Evolutionary conservation across 2,113 vertebrate species (phyloP).

Genomic region (Macrotus californicus): DNA sequence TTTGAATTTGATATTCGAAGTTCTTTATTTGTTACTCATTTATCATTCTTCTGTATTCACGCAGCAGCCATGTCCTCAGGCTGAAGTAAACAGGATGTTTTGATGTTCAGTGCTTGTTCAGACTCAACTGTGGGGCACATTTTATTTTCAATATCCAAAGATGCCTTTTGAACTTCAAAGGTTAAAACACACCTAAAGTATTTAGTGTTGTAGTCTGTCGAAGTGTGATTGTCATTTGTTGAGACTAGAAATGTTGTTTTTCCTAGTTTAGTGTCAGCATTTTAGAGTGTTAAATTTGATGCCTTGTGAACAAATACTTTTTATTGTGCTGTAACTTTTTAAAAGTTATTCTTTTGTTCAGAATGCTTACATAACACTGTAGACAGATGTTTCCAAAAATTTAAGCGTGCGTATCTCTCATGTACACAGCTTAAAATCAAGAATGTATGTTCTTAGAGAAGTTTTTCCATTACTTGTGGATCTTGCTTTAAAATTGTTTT

Average conservation of each 20-base stretch:
- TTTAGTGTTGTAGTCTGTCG: conserved; percentile 13
- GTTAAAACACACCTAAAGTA: background rate
- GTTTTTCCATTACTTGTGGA: conserved; percentile 42
- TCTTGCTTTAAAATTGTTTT: conserved; percentile 66
- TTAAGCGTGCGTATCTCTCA: conserved; percentile 57
- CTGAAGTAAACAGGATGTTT: conserved; percentile 39
- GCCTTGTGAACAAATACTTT: conserved; percentile 68
- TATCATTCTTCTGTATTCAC: conserved; percentile 14
- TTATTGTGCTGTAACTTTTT: conserved; percentile 75
- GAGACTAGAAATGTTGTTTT: conserved; percentile 33
- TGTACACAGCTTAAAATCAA: conserved; percentile 69
- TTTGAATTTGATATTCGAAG: conserved; percentile 41
- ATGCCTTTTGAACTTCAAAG: conserved; percentile 58
- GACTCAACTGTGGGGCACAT: background rate
- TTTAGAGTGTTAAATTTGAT: conserved; percentile 59
- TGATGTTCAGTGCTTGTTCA: conserved; percentile 5
- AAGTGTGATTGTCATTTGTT: conserved; percentile 38
- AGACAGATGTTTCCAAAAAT: conserved; percentile 59
- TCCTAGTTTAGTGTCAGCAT: conserved; percentile 43
- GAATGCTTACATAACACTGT: conserved; percentile 57
- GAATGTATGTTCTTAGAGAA: conserved; percentile 47
- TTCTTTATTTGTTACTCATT: conserved; percentile 38
- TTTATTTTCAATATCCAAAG: conserved; percentile 55
- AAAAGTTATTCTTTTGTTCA: conserved; percentile 57
- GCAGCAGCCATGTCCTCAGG: conserved; percentile 37